phyloP scores from a whole-genome alignment of 2,888 invertebrate species.

The Chrysomela aeneicollis region DNA sequence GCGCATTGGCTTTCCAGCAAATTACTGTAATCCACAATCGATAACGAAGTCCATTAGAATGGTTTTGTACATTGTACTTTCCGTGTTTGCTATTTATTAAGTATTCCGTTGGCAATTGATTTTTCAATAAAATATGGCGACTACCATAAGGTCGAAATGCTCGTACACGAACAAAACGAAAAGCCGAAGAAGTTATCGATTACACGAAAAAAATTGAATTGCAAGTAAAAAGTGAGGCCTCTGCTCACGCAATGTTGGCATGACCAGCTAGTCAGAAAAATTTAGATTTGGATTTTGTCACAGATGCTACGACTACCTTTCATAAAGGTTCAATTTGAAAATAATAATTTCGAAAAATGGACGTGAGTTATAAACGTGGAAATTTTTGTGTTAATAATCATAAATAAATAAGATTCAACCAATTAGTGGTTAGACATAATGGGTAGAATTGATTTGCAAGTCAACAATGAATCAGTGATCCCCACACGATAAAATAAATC shows the following conservation, averaged over 20 bases:
- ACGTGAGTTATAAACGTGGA: no score
- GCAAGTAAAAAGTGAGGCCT: constrained; percentile 15
- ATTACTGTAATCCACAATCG: constrained; percentile 55
- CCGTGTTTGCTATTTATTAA: constrained; percentile 54
- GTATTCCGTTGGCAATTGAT: constrained; percentile 53
- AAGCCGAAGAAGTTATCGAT: constrained; percentile 28
- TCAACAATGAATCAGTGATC: background rate
- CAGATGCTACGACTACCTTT: no score
- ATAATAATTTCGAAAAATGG: no score
- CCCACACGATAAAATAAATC: background rate
- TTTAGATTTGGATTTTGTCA: no score
- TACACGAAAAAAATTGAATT: constrained; percentile 31
- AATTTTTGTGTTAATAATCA: no score
- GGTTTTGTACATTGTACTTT: constrained; percentile 40
- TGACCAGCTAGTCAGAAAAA: no score
- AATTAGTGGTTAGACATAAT: background rate
- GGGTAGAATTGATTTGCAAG: background rate
- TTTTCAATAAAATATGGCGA: constrained; percentile 51
- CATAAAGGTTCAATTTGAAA: no score
- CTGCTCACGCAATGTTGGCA: background rate
- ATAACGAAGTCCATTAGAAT: constrained; percentile 43
- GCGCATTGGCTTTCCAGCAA: constrained; percentile 56
- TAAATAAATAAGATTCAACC: background rate
- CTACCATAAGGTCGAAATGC: constrained; percentile 34
- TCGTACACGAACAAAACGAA: constrained; percentile 23